These are phyloP conservation scores for Dicycla oo DNA, from an alignment of 2,888 invertebrate genomes.

Conservation along the genomic window DNA sequence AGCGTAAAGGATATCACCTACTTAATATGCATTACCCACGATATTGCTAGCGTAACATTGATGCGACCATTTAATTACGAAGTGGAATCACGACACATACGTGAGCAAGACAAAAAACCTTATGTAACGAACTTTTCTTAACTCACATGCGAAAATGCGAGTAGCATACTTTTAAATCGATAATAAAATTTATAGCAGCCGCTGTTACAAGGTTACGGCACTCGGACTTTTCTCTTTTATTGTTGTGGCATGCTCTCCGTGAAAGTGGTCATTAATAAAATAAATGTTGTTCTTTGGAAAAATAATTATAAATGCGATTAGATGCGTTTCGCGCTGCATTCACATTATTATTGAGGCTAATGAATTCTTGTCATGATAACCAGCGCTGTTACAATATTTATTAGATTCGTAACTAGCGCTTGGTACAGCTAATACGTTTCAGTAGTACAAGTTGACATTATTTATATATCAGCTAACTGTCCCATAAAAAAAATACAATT, in stretches of 20 bases:
- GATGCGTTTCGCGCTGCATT: slow-evolving; percentile 67
- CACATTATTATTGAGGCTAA: slow-evolving; percentile 72
- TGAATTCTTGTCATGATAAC: slow-evolving; percentile 76
- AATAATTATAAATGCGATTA: slow-evolving; percentile 58
- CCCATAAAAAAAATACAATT: slow-evolving; percentile 42
- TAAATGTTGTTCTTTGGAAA: slow-evolving; percentile 61
- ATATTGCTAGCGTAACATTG: slow-evolving; percentile 66
- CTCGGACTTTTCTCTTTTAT: slow-evolving; percentile 70
- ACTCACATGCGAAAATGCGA: slow-evolving; percentile 49
- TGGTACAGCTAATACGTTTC: slow-evolving; percentile 59
- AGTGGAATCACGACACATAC: slow-evolving; percentile 52
- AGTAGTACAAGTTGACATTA: slow-evolving; percentile 49
- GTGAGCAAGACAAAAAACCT: slow-evolving; percentile 50
- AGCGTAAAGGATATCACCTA: slow-evolving; percentile 68
- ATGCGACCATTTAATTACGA: slow-evolving; percentile 71
- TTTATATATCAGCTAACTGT: slow-evolving; percentile 37
- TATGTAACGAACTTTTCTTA: slow-evolving; percentile 55
- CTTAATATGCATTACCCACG: slow-evolving; percentile 69
- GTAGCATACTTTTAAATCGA: slow-evolving; percentile 54
- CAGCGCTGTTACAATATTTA: slow-evolving; percentile 66
- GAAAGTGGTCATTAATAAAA: slow-evolving; percentile 66
- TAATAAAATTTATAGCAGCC: slow-evolving; percentile 54
- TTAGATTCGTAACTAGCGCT: slow-evolving; percentile 64
- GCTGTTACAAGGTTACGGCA: slow-evolving; percentile 67
- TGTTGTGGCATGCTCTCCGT: slow-evolving; percentile 65